Evolutionary conservation across 2,888 invertebrate genomes (phyloP), one percentile per base, ranked within the genome.

Genomic region (Caenorhabditis wallacei): DNA sequence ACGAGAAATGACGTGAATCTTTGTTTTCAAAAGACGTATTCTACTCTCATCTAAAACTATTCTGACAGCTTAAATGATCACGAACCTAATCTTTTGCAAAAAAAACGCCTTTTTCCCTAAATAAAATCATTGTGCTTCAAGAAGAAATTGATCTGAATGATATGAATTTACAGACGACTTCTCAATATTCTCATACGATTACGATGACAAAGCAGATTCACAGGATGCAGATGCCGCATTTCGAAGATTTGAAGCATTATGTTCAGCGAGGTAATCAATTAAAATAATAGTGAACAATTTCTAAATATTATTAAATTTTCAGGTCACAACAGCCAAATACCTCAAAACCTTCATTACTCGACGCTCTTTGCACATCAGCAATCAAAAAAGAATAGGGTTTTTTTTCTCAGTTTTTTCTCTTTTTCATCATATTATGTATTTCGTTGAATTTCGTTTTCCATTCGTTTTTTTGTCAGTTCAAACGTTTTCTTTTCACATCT

Each of bases 321-420:
- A 78, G 78, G 78, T 61, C 78, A 69, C 40, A 69, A 30, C 53
- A 69, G 40, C 78, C 78, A 16, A 66, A 37, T 24, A 63, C 78
- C 69, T 78, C 78, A 11, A 54, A 69, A 61, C 69, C 78, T 69
- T 69, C 78, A 53, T 63, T 78, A 61, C 61, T 78, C 48, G 78
- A 78, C 69, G 78, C 78, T 35, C 46, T 78, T 43, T 78, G 78
- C 78, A 63, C 78, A 78, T 63, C 78, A 78, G 78, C 78, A 78
- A 69, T 78, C 46, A 78, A 78, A 69, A 78, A 78, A 69, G 54
- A 78, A 78, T 78, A 78, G 78, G 78, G 78, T 78, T 78, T 75
- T n/a, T n/a, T 76, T 66, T 64, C 59, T 56, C 74, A 74, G 74
- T 74, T 61, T 53, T 35, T 53, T 37, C 18, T 66, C 53, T 24